A percentile compares a stretch with the other conserved stretches of the same genome.
Evolutionary conservation across 2,797 vertebrate genomes (phyloP).

Genomic region (Danionella dracula): DNA sequence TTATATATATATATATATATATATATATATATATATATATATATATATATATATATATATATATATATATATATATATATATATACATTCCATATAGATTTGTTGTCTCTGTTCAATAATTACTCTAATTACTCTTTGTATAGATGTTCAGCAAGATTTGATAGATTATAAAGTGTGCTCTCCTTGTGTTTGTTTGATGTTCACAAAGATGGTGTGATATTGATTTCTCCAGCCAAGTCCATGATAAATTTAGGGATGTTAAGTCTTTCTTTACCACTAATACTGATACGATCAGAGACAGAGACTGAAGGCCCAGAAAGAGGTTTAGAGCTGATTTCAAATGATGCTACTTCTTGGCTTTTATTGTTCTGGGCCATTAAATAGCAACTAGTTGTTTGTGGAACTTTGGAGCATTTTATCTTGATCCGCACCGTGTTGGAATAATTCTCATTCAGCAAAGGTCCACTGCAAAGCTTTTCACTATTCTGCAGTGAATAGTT

Average conservation of each 20-base stretch:
- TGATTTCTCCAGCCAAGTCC: constrained; percentile 25
- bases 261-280: constrained; percentile 9
- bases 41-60: too few species aligned
- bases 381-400: neutral
- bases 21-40: too few species aligned
- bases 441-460: neutral
- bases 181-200: constrained; percentile 12
- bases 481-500: neutral
- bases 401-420: neutral
- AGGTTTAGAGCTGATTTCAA: constrained; percentile 10
- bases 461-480: neutral
- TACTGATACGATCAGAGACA: constrained; percentile 18
- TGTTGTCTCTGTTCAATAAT: constrained; percentile 4
- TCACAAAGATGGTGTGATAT: neutral
- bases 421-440: neutral
- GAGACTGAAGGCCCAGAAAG: constrained; percentile 12
- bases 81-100: too few species aligned
- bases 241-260: constrained; percentile 34
- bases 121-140: constrained; percentile 21
- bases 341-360: constrained; percentile 17
- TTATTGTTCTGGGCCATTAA: constrained; percentile 5
- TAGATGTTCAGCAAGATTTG: constrained; percentile 22
- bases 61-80: too few species aligned
- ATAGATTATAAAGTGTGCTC: constrained; percentile 13
- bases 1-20: too few species aligned